phyloP scores from a whole-genome alignment of 2,113 vertebrate genomes.

The Nettapus auritus region DNA sequence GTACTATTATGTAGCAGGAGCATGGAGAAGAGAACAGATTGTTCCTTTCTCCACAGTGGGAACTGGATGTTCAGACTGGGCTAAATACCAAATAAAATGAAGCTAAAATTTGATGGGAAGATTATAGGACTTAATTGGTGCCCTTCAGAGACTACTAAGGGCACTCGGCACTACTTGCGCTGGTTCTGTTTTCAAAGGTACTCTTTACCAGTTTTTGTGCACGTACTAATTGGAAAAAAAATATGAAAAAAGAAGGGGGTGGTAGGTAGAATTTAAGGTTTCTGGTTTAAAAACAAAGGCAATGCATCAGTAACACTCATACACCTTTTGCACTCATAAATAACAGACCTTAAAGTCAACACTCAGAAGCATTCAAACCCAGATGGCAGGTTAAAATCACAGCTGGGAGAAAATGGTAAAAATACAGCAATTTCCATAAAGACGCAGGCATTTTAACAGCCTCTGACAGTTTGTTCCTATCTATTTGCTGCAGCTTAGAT shows the following conservation, averaged over 20 bases:
- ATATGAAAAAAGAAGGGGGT: not conserved
- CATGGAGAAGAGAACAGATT: constrained; percentile 23
- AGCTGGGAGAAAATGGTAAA: constrained; percentile 10
- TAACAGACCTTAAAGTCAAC: not conserved
- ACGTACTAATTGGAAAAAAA: not conserved
- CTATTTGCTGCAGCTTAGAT: not conserved
- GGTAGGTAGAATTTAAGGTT: not conserved
- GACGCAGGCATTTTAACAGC: not conserved
- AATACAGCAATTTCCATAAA: not conserved
- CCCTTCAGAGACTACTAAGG: constrained; percentile 49
- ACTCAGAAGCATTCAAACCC: not conserved
- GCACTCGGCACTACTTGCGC: not conserved
- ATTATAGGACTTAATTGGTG: constrained; percentile 58
- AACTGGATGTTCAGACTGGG: constrained; percentile 52
- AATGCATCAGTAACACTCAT: not conserved
- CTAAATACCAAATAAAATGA: constrained; percentile 59
- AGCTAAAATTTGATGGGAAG: constrained; percentile 51
- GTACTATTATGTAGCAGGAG: constrained; percentile 6
- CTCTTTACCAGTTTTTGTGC: not conserved
- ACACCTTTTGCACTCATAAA: not conserved
- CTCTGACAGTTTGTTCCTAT: not conserved
- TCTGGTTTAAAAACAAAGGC: not conserved
- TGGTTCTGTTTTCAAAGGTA: constrained; percentile 22
- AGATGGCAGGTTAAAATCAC: not conserved
- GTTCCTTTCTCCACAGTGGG: constrained; percentile 15